These are phyloP conservation scores for Isurus oxyrinchus DNA, from an alignment of 2,113 vertebrate species.

Conservation along the genomic window DNA sequence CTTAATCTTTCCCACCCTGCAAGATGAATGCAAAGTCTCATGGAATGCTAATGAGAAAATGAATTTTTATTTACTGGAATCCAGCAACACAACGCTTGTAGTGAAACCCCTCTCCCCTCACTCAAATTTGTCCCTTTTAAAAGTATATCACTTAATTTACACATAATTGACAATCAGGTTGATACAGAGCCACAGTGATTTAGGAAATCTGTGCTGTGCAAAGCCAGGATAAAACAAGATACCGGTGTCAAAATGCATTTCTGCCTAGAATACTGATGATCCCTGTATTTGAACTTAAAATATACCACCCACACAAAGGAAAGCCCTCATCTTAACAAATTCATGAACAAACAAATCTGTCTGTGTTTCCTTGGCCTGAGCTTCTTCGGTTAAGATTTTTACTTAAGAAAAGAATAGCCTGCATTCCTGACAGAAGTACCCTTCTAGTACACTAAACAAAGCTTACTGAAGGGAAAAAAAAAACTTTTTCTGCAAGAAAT, in stretches of 20 bases:
- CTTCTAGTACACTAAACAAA: neutral
- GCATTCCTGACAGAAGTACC: neutral
- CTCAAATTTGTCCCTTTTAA: neutral
- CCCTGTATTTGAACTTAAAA: neutral
- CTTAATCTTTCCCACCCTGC: neutral
- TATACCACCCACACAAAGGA: neutral
- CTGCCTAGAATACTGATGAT: neutral
- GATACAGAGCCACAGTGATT: neutral
- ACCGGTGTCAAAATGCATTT: neutral
- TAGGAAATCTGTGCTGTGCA: neutral
- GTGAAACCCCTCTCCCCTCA: neutral
- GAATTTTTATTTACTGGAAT: neutral
- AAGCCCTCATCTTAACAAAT: neutral
- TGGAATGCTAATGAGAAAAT: neutral
- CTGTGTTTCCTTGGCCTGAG: neutral
- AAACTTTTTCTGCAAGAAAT: neutral
- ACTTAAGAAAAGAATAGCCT: neutral
- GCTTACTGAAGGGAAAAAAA: neutral
- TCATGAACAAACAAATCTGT: neutral
- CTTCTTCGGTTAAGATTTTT: neutral
- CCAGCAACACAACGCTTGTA: neutral
- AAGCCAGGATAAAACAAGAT: neutral
- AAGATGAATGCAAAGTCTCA: neutral
- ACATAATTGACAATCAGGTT: neutral
- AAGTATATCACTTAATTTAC: neutral